These are phyloP conservation scores for Lucifuga dentata DNA, from an alignment of 2,113 vertebrate genomes.

Conservation along the genomic window DNA sequence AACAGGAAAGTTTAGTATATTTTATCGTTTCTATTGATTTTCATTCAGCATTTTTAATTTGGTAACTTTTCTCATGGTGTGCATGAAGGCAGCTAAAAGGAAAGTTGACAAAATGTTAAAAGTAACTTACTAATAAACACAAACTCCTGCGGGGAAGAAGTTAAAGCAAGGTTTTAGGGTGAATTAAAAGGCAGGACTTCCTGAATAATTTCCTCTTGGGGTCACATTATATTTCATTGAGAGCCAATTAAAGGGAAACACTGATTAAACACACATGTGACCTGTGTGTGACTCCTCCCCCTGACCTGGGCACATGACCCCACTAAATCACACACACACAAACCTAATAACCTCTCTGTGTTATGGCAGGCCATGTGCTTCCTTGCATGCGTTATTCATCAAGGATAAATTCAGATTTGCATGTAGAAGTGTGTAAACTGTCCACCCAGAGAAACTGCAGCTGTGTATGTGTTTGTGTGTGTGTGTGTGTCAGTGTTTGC, in stretches of 20 bases:
- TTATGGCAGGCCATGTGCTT: background rate
- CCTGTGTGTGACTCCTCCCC: slow-evolving; percentile 9
- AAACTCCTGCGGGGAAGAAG: too few species aligned
- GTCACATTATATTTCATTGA: background rate
- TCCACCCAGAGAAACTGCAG: background rate
- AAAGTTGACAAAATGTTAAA: too few species aligned
- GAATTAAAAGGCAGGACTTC: too few species aligned
- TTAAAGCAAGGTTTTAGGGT: too few species aligned
- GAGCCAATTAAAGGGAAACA: too few species aligned
- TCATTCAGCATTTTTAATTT: too few species aligned
- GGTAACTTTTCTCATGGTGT: too few species aligned
- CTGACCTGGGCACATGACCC: slow-evolving; percentile 15
- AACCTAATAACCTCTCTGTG: slow-evolving; percentile 35
- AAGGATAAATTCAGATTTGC: slow-evolving; percentile 12
- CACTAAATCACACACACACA: slow-evolving; percentile 9
- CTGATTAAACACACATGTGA: slow-evolving; percentile 4
- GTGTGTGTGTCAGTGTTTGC: slow-evolving; percentile 13
- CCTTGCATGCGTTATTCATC: slow-evolving; percentile 23
- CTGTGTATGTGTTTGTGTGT: slow-evolving; percentile 21
- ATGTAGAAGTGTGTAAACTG: background rate
- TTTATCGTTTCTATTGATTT: too few species aligned
- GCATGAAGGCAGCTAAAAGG: too few species aligned
- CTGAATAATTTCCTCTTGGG: too few species aligned
- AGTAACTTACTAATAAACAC: too few species aligned
- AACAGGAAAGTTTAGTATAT: too few species aligned